Evolutionary conservation across 30 jellyfish, hydroid and myxozoan genomes (phyloP).

Genomic region (Aurelia aurita): DNA sequence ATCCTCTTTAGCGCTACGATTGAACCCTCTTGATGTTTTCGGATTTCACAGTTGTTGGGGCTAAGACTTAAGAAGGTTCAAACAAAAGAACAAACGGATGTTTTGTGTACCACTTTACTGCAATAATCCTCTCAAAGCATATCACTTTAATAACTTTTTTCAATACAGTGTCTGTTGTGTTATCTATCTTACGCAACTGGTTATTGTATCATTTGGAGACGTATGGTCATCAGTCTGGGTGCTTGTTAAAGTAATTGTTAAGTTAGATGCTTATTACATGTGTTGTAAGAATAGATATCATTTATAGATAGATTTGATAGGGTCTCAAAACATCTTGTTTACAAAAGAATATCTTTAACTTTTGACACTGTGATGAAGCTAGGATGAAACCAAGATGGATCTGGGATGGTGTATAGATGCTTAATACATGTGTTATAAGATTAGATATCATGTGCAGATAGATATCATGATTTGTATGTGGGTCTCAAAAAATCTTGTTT

Average conservation of each 20-base stretch:
- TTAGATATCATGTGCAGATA: too few relatives aligned
- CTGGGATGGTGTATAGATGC: too few relatives aligned
- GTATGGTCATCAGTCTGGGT: neutral
- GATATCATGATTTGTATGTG: too few relatives aligned
- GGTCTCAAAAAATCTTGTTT: too few relatives aligned
- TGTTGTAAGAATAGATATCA: neutral
- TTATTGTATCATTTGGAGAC: constrained; percentile 5
- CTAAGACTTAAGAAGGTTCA: constrained; percentile 11
- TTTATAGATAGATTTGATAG: too few relatives aligned
- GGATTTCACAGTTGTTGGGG: neutral
- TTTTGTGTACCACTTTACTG: constrained; percentile 14
- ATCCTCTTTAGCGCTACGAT: too few relatives aligned
- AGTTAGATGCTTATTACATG: neutral
- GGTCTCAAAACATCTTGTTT: too few relatives aligned
- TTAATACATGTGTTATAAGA: too few relatives aligned
- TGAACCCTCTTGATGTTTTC: too few relatives aligned
- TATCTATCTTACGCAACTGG: constrained; percentile 27
- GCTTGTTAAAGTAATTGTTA: neutral
- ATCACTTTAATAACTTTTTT: neutral
- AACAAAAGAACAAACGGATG: constrained; percentile 27
- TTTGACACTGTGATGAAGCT: too few relatives aligned
- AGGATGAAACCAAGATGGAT: too few relatives aligned
- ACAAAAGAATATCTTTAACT: too few relatives aligned
- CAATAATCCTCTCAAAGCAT: constrained; percentile 4
- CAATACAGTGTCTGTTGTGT: constrained; percentile 16